phyloP scores from a whole-genome alignment of 2,797 vertebrate species.

The Poecilia gillii region DNA sequence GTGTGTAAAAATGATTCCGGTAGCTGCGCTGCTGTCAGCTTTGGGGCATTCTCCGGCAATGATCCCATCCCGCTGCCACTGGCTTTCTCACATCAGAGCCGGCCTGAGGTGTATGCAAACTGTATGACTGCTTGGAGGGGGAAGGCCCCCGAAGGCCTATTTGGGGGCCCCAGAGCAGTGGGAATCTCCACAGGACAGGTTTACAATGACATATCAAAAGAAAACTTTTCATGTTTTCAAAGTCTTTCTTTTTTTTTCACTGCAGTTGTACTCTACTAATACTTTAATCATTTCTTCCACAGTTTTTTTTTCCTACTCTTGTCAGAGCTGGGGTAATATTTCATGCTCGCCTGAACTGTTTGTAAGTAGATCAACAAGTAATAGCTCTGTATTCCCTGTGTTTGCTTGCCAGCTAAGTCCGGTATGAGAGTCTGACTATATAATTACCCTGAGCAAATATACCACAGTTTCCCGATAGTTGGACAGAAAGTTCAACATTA shows the following conservation, averaged over 20 bases:
- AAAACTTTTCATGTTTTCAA: neutral
- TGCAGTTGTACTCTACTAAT: neutral
- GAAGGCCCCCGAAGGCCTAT: neutral
- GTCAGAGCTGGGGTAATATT: neutral
- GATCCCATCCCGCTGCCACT: constrained; percentile 47
- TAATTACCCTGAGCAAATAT: neutral
- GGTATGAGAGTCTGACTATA: neutral
- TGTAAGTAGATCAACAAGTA: neutral
- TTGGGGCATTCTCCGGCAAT: constrained; percentile 58
- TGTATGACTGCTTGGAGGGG: neutral
- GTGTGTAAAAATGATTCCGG: constrained; percentile 63
- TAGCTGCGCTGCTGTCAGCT: constrained; percentile 54
- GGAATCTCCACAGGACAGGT: neutral
- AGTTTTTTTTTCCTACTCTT: neutral
- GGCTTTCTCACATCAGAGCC: neutral
- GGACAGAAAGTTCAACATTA: neutral
- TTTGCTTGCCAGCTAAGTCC: neutral
- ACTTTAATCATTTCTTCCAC: neutral
- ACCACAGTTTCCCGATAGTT: neutral
- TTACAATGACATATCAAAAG: neutral
- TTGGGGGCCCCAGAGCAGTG: neutral
- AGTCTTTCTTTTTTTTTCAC: neutral
- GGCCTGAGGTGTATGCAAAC: neutral
- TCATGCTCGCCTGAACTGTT: neutral
- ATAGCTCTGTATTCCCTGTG: neutral